phyloP scores from a whole-genome alignment of 2,113 vertebrate species.

The Carassius auratus region DNA sequence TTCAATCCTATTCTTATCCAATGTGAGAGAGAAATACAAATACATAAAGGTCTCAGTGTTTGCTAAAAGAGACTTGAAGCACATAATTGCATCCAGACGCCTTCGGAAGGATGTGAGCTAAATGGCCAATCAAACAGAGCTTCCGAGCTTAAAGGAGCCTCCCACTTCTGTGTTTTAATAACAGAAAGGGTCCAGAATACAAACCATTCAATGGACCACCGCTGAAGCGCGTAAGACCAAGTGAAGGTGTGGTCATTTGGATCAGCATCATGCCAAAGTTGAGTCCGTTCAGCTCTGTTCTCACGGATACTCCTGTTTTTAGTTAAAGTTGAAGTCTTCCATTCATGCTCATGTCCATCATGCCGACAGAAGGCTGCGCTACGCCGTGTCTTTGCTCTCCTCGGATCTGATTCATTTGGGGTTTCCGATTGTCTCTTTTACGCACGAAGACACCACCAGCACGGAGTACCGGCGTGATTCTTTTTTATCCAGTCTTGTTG shows the following conservation, averaged over 20 bases:
- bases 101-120: conserved; percentile 22
- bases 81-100: conserved; percentile 9
- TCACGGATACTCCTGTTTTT: not conserved
- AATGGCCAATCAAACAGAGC: conserved; percentile 51
- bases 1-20: not conserved
- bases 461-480: conserved; percentile 9
- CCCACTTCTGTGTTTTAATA: conserved; percentile 39
- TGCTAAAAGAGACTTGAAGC: not conserved
- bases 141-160: conserved; percentile 30
- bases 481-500: not conserved
- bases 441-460: not conserved
- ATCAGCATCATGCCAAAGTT: conserved; percentile 88
- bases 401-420: conserved; percentile 25
- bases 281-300: conserved; percentile 56
- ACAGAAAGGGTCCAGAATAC: conserved; percentile 30
- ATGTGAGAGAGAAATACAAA: not conserved
- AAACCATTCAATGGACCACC: conserved; percentile 30
- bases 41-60: not conserved
- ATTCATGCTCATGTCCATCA: conserved; percentile 16
- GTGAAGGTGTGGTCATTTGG: conserved; percentile 85
- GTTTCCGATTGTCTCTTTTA: conserved; percentile 20
- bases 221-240: not conserved
- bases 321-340: not conserved
- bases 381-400: not conserved
- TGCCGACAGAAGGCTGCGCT: not conserved